phyloP scores from a whole-genome alignment of 2,797 vertebrate species.

The Thaleichthys pacificus region DNA sequence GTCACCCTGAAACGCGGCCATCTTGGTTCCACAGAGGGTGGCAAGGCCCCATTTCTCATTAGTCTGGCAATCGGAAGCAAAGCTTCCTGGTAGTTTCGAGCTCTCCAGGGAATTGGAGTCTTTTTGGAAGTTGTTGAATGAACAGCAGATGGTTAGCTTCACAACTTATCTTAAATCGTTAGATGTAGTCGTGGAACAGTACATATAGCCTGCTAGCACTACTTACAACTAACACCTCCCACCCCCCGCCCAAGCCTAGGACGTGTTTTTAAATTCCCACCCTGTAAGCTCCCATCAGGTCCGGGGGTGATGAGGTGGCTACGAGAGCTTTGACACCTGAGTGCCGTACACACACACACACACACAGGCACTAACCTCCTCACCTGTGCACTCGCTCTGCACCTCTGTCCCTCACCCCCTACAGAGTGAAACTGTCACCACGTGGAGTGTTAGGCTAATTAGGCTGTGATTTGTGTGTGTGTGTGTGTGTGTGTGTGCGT shows the following conservation, averaged over 20 bases:
- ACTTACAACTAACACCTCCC: no score
- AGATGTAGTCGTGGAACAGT: no score
- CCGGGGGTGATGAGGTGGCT: constrained; percentile 68
- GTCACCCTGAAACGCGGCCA: constrained; percentile 52
- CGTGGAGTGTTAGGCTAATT: constrained; percentile 65
- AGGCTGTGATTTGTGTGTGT: constrained; percentile 55
- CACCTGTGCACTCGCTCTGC: constrained; percentile 20
- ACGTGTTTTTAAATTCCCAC: constrained; percentile 50
- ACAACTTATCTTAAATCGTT: no score
- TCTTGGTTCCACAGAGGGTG: constrained; percentile 33
- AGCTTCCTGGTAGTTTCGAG: no score
- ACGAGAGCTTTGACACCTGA: constrained; percentile 68
- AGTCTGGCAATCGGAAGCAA: not conserved
- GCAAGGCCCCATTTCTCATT: constrained; percentile 23
- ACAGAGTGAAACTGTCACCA: constrained; percentile 70
- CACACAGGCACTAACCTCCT: constrained; percentile 20
- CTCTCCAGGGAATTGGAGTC: no score
- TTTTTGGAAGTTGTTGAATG: no score
- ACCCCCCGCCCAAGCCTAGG: not conserved
- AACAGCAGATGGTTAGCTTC: no score
- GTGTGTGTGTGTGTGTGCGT: constrained; percentile 13
- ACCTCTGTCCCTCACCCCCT: constrained; percentile 44
- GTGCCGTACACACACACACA: constrained; percentile 44
- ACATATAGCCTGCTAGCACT: no score
- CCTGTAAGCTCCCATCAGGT: constrained; percentile 47